These are phyloP conservation scores for Eulemur albifrons DNA, from an alignment of 2,797 vertebrate species.

Conservation along the genomic window DNA sequence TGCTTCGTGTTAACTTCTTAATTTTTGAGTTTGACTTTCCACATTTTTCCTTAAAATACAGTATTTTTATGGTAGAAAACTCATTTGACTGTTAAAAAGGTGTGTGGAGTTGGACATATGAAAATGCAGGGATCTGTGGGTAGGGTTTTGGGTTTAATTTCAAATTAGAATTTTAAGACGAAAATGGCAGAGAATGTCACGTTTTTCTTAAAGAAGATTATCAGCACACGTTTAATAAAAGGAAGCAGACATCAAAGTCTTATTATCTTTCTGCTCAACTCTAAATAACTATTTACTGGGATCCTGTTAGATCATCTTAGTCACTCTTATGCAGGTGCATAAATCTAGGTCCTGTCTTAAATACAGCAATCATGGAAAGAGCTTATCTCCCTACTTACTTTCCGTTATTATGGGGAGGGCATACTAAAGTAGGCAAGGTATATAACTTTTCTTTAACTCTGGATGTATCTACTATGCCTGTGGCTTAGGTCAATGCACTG, in stretches of 20 bases:
- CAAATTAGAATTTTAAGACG: not conserved
- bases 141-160: not conserved
- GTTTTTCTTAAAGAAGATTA: not conserved
- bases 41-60: not conserved
- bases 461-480: not conserved
- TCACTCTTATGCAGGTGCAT: not conserved
- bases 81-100: not conserved
- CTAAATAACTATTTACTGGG: not conserved
- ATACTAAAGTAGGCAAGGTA: not conserved
- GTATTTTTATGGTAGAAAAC: not conserved
- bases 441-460: not conserved
- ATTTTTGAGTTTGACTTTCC: not conserved
- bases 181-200: not conserved
- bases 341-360: not conserved
- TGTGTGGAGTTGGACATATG: not conserved
- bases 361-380: not conserved
- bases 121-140: not conserved
- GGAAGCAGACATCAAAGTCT: not conserved
- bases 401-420: not conserved
- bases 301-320: not conserved
- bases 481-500: not conserved
- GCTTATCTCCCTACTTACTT: not conserved
- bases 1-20: not conserved
- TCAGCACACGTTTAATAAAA: not conserved
- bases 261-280: not conserved